Conservation (phyloP, 2,113 vertebrate species). For the Orcinus orca region DNA sequence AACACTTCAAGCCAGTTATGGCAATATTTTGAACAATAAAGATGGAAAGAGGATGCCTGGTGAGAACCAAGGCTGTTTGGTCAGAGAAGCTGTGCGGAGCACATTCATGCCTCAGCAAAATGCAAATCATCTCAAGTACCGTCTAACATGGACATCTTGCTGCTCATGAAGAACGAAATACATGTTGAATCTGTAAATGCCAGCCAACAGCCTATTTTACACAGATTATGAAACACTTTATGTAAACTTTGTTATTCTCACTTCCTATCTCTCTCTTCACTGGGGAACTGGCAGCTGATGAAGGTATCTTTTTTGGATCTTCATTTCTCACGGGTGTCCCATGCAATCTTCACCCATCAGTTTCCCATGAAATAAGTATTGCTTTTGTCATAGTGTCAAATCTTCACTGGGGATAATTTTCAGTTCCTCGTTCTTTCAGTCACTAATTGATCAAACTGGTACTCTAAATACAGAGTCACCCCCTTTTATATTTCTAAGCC, state of each 20-base stretch:
- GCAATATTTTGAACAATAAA: not conserved
- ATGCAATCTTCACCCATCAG: not conserved
- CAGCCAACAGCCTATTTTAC: not conserved
- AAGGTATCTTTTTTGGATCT: not conserved
- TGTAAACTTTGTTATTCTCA: not conserved
- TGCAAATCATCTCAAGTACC: not conserved
- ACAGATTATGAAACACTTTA: not conserved
- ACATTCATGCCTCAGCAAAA: not conserved
- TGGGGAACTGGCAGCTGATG: not conserved
- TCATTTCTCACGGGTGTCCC: not conserved
- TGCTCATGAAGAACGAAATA: not conserved
- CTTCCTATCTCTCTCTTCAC: not conserved
- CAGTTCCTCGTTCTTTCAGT: not conserved
- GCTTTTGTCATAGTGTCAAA: not conserved
- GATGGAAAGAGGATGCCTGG: not conserved
- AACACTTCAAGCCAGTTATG: not conserved
- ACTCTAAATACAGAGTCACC: not conserved
- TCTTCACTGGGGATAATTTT: conserved; percentile 5
- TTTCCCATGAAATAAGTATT: not conserved
- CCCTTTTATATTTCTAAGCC: not conserved
- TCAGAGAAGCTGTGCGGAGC: not conserved
- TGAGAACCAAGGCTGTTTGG: not conserved
- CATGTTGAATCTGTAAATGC: not conserved
- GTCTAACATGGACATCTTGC: not conserved
- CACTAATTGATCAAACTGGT: not conserved